Conservation (phyloP, 2,797 vertebrate species). For the Lepidocolaptes lacrymiger region DNA sequence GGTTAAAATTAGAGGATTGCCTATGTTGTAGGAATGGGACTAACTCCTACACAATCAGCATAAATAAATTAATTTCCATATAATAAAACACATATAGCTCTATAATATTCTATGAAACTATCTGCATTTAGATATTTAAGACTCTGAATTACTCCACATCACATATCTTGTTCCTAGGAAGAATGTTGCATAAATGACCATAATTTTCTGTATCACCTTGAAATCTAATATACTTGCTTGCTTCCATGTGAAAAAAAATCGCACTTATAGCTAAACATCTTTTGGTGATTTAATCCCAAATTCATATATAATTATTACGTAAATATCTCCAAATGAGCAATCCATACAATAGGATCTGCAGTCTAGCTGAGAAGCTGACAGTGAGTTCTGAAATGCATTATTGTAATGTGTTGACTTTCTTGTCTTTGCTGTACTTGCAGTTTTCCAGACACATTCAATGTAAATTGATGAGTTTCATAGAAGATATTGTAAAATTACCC, state of each 20-base stretch:
- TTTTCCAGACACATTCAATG: neutral
- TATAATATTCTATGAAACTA: neutral
- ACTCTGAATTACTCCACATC: neutral
- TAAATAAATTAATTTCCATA: neutral
- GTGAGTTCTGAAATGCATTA: neutral
- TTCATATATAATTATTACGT: neutral
- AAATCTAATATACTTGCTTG: neutral
- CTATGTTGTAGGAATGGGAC: neutral
- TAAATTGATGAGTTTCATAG: conserved; percentile 65
- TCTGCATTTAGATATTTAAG: neutral
- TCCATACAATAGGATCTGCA: neutral
- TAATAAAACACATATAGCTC: neutral
- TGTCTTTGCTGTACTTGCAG: conserved; percentile 40
- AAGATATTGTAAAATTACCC: conserved; percentile 50
- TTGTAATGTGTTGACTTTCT: conserved; percentile 5
- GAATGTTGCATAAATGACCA: neutral
- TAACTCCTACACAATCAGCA: neutral
- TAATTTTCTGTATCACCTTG: neutral
- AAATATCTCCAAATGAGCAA: neutral
- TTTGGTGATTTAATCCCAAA: neutral
- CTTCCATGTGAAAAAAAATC: neutral
- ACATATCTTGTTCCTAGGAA: neutral
- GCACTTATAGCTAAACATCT: neutral
- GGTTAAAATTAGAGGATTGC: neutral
- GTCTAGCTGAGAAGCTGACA: conserved; percentile 34